Evolutionary conservation across 2,797 vertebrate species (phyloP).

Genomic region (Parambassis ranga): DNA sequence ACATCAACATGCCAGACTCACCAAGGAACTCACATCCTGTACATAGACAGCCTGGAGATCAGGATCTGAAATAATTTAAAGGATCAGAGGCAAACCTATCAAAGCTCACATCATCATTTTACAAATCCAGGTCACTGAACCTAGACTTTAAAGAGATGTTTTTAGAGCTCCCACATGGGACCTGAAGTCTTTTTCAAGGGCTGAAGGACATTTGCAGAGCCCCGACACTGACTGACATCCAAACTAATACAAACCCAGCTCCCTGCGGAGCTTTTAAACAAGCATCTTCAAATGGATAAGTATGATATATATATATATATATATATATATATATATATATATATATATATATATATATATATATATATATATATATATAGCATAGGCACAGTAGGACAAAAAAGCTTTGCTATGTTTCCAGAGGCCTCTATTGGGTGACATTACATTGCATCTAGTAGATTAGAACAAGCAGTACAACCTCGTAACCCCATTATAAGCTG

Average conservation of each 20-base stretch:
- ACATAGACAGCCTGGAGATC: neutral
- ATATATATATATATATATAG: too few species aligned
- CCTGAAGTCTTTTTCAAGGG: conserved; percentile 17
- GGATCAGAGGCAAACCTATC: neutral
- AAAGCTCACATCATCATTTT: conserved; percentile 12
- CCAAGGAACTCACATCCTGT: conserved; percentile 45
- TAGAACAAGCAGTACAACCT: conserved; percentile 1
- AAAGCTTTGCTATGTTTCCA: neutral
- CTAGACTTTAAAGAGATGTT: neutral
- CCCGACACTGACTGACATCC: conserved; percentile 21
- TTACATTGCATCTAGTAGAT: conserved; percentile 11
- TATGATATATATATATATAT: too few species aligned
- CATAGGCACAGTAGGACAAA: neutral
- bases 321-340: too few species aligned
- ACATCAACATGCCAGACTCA: conserved; percentile 45
- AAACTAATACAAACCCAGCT: conserved; percentile 33
- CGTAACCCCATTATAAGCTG: conserved; percentile 18
- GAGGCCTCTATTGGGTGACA: neutral
- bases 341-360: too few species aligned
- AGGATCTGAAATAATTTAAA: neutral
- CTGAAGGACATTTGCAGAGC: conserved; percentile 20
- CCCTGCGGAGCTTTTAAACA: conserved; percentile 37
- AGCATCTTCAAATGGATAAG: neutral
- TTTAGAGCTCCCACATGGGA: conserved; percentile 11
- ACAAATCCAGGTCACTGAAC: conserved; percentile 48